Evolutionary conservation across 2,113 vertebrate genomes (phyloP).

Genomic region (Catagonus wagneri): DNA sequence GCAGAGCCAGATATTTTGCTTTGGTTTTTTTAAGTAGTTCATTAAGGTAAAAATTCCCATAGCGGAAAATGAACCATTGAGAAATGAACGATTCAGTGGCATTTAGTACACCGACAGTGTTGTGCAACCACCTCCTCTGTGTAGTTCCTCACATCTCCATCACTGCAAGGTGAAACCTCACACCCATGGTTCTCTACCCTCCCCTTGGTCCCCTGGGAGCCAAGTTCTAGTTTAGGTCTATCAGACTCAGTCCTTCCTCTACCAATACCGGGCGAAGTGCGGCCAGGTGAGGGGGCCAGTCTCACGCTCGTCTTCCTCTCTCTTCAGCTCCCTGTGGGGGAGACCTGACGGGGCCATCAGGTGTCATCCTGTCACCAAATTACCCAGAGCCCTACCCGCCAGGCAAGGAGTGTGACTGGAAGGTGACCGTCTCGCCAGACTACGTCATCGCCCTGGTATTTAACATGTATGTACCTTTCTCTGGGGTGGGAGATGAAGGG

Average conservation of each 20-base stretch:
- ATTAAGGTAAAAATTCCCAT: not conserved
- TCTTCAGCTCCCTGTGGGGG: constrained; percentile 96
- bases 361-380: constrained; percentile 96
- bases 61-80: not conserved
- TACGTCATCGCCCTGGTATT: constrained; percentile 97
- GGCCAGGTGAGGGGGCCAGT: not conserved
- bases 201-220: not conserved
- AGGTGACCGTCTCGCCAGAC: constrained; percentile 93
- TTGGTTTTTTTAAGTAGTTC: not conserved
- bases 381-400: constrained; percentile 97
- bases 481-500: constrained; percentile 22
- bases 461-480: constrained; percentile 90
- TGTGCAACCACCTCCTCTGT: accelerated
- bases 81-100: not conserved
- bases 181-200: too few relatives aligned
- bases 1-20: not conserved
- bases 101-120: too few relatives aligned
- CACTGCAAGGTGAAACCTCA: not conserved
- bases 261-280: accelerated
- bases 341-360: constrained; percentile 93
- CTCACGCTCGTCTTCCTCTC: not conserved
- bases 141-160: not conserved
- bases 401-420: constrained; percentile 98
- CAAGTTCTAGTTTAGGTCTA: not conserved
- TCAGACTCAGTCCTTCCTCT: not conserved